Percentiles rank a stretch among this genome's conserved stretches.
These are phyloP conservation scores for Zosterops pallidus DNA, from an alignment of 2,113 vertebrate species.

Conservation along the genomic window DNA sequence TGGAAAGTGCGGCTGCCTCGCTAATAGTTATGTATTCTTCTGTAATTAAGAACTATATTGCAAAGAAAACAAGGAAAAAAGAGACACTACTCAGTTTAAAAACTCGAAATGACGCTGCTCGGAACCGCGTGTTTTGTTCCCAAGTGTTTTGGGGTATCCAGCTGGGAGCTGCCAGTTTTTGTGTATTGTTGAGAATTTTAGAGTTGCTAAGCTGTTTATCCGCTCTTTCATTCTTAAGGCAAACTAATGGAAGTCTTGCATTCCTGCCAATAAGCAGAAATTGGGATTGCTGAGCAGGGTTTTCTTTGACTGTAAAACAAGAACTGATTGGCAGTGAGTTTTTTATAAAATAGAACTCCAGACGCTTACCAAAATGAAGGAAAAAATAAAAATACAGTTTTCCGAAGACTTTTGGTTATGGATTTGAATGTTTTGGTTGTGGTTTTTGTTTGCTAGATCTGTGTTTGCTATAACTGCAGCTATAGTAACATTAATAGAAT, in stretches of 20 bases:
- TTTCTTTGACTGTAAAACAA: not conserved
- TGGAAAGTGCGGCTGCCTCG: accelerated
- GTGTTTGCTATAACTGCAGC: not conserved
- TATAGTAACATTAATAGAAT: not conserved
- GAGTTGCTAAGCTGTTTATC: not conserved
- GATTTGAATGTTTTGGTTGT: not conserved
- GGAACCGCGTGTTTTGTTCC: not conserved
- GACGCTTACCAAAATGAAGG: not conserved
- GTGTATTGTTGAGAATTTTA: not conserved
- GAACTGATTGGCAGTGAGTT: not conserved
- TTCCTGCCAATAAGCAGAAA: not conserved
- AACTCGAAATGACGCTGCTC: not conserved
- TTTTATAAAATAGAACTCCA: not conserved
- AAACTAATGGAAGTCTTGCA: not conserved
- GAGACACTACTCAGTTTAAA: not conserved
- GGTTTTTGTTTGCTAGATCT: not conserved
- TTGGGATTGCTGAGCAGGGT: not conserved
- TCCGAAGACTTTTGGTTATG: not conserved
- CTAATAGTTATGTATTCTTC: accelerated
- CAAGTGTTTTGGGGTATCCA: not conserved
- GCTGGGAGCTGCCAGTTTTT: not conserved
- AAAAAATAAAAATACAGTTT: not conserved
- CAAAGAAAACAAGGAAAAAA: not conserved
- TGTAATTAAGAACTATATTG: too few relatives aligned
- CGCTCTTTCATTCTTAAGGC: not conserved